Base-by-base conservation (phyloP, 2,113 vertebrate genomes). In the Periophthalmodon schlosseri region DNA sequence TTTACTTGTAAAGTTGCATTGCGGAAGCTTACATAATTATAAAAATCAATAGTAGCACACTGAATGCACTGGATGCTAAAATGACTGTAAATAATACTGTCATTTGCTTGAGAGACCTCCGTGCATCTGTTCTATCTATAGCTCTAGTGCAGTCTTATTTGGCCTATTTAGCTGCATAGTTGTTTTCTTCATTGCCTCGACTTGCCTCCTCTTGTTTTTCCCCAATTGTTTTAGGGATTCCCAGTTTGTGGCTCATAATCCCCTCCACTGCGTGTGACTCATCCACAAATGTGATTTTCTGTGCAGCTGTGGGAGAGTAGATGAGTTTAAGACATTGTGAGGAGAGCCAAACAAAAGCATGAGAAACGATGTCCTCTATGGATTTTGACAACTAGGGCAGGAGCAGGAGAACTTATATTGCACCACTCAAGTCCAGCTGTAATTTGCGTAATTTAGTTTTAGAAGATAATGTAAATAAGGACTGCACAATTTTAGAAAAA, bases 71-170 rank as follows among this genome's bases (percentile, higher is more conserved):
- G 24, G 15, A 0, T 34, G 58, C 58, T 33, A 61, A 61, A 61
- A 61, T 61, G 58, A 61, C 58, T 61, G 58, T 28, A 24, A 58
- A 24, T 58, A 58, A 58, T 24, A 58, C 14, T 28, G 57, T 58
- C 57, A 58, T 58, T 24, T 58, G 57, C 57, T 58, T 58, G 21
- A 58, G 57, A 58, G 57, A 58, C 57, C 23, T 24, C 2, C 57
- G 0, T 58, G 57, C 57, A 58, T 58, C 11, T 14, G 57, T 58
- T 24, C 57, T 58, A 58, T 58, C 57, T 28, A 23, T 58, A 57
- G 56, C 56, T 12, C 10, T 23, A 9, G n/a, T 57, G 23, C 20
- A 23, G 21, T 23, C 1, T 5, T 13, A 24, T 60, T 63, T 63
- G 28, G 60, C 60, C 60, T 16, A 34, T 34, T 63, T 63, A 9